phyloP scores from a whole-genome alignment of 2,113 vertebrate species.

The Cariama cristata region DNA sequence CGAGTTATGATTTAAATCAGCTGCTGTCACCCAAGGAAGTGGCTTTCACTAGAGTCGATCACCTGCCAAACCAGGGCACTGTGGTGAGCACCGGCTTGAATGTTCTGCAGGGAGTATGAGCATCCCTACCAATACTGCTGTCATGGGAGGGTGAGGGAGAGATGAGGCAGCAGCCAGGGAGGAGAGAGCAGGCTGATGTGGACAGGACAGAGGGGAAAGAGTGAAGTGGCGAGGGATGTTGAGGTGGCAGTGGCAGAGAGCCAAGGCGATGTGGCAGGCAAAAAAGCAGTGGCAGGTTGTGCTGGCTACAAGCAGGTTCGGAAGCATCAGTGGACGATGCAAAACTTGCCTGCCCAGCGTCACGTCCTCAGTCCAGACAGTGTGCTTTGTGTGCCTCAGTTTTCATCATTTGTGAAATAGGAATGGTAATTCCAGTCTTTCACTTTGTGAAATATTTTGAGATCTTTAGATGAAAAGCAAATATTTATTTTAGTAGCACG shows the following conservation, averaged over 20 bases:
- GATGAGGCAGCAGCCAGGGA: background rate
- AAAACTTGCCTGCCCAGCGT: background rate
- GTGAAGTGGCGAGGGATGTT: background rate
- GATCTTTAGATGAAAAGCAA: background rate
- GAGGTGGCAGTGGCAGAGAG: background rate
- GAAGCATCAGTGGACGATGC: background rate
- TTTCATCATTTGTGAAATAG: background rate
- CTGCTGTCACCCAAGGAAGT: background rate
- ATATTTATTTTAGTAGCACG: background rate
- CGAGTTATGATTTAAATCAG: background rate
- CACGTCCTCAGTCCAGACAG: background rate
- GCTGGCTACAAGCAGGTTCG: background rate
- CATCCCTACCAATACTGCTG: background rate
- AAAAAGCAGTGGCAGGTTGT: background rate
- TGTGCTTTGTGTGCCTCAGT: background rate
- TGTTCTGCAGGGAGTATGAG: background rate
- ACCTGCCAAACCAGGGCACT: background rate
- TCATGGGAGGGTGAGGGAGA: background rate
- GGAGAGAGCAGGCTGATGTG: background rate
- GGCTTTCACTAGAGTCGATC: background rate
- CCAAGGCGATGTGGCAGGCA: fast-evolving
- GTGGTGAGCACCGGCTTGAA: background rate
- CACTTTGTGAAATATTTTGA: background rate
- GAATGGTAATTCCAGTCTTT: background rate
- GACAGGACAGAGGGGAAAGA: background rate